A percentile compares a stretch with the other conserved stretches of the same genome.
These are phyloP conservation scores for Alexandromys fortis DNA, from an alignment of 2,113 vertebrate genomes.

Conservation along the genomic window DNA sequence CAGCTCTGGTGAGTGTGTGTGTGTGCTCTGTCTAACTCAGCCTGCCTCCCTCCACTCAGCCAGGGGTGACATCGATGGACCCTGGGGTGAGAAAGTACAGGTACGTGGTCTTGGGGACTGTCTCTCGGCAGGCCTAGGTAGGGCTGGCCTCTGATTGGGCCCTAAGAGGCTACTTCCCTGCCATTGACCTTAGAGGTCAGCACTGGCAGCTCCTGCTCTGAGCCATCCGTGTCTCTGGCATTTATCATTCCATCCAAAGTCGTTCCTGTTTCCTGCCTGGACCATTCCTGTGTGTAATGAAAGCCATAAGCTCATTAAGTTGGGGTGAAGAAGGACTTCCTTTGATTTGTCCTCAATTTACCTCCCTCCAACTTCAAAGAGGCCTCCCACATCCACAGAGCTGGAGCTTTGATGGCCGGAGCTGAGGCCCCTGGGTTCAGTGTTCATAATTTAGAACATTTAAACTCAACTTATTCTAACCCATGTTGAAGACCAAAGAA, in stretches of 20 bases:
- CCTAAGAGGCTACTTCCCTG: slow-evolving; percentile 64
- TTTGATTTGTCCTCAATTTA: slow-evolving; percentile 80
- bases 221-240: slow-evolving; percentile 74
- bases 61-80: background rate
- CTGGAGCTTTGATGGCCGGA: slow-evolving; percentile 48
- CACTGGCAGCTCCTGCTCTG: slow-evolving; percentile 64
- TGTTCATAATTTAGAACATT: slow-evolving; percentile 15
- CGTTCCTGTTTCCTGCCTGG: slow-evolving; percentile 73
- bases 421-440: slow-evolving; percentile 31
- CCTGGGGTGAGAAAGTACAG: background rate
- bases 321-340: slow-evolving; percentile 76
- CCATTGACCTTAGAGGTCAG: slow-evolving; percentile 71
- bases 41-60: no score
- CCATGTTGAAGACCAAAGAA: slow-evolving; percentile 41
- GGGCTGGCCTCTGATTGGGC: slow-evolving; percentile 58
- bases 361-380: slow-evolving; percentile 75
- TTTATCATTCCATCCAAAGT: slow-evolving; percentile 76
- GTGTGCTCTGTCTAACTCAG: background rate
- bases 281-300: slow-evolving; percentile 71
- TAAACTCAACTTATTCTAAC: slow-evolving; percentile 48
- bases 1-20: background rate
- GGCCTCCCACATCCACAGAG: slow-evolving; percentile 65
- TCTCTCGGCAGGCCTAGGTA: slow-evolving; percentile 8
- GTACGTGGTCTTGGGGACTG: slow-evolving; percentile 8
- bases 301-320: slow-evolving; percentile 78